Base-by-base conservation (phyloP, 2,888 invertebrate species). In the Melangyna quadrimaculata region DNA sequence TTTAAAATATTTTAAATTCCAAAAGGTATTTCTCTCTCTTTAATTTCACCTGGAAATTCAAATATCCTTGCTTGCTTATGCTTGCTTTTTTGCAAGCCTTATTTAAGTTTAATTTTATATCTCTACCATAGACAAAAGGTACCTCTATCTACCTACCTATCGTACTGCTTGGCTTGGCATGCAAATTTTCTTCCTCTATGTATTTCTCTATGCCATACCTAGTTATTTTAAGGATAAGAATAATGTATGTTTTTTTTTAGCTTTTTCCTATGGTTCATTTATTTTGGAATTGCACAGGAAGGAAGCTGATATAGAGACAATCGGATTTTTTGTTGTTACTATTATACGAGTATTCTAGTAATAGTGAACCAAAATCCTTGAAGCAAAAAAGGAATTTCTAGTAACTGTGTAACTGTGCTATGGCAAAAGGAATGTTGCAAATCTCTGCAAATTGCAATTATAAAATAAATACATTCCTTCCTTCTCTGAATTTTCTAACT, bases 401-500 rank as follows among this genome's bases (percentile, higher is more conserved):
- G 10, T 43, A 43, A 63, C 63, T 43, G 43, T 65, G 65, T 45
- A 40, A 19, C 40, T 24, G 24, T n/a, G 22, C 48, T 48, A n/a
- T 51, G 51, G 51, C 24, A 37, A 72, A n/a, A 70, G 37, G 63
- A 61, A 61, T 48, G 67, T 51, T 65, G 69, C 80, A 80, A 84
- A 81, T 86, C 81, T 77, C 75, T 57, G 81, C 63, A 72, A 78
- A 73, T 81, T 81, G 86, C 86, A 86, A 86, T 81, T 86, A 86
- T 81, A 86, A 77, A 74, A 75, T 73, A 59, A 57, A 67, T 51
- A 51, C 67, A 67, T 67, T 51, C 67, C 32, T 35, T 7, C 43
- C n/a, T 29, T 65, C 6, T 19, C 10, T 48, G 17, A 24, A 51
- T 24, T 27, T 51, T 0, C 10, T 12, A 22, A 12, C 48, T 40